Percentiles rank a stretch among this genome's conserved stretches.
Conservation (phyloP, 1,140 invertebrate genomes). For the Tetranychus cinnabarinus region DNA sequence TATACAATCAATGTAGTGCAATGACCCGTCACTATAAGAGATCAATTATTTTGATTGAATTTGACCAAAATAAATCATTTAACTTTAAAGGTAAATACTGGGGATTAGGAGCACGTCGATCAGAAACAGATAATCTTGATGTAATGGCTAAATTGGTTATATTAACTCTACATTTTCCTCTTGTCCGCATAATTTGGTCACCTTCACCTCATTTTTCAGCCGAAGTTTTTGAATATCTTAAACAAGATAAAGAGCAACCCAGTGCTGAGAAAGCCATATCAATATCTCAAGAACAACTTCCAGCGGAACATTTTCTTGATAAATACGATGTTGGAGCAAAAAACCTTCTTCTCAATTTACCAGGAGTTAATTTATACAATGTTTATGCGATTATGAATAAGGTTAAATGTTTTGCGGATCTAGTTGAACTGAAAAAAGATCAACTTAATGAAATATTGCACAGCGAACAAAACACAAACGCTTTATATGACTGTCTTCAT, state of each 20-base stretch:
- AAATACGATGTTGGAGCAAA: conserved; percentile 42
- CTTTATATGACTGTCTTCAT: conserved; percentile 5
- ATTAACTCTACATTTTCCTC: conserved; percentile 82
- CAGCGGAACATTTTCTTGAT: conserved; percentile 22
- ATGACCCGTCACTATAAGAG: conserved; percentile 69
- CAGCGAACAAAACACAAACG: conserved; percentile 2
- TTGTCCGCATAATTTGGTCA: conserved; percentile 77
- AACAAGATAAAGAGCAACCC: conserved; percentile 20
- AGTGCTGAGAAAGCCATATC: conserved; percentile 10
- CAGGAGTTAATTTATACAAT: conserved; percentile 70
- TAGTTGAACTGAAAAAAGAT: conserved; percentile 29
- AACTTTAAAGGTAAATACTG: conserved; percentile 10
- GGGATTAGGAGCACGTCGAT: background rate
- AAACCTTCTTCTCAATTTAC: conserved; percentile 71
- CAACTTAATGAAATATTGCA: conserved; percentile 38
- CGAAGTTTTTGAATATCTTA: conserved; percentile 61
- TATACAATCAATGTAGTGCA: conserved; percentile 77
- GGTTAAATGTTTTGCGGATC: conserved; percentile 31
- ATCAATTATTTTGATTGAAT: conserved; percentile 84
- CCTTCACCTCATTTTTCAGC: conserved; percentile 80
- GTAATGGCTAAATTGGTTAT: conserved; percentile 29
- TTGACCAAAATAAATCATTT: conserved; percentile 80
- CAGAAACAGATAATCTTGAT: conserved; percentile 3
- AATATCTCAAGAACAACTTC: conserved; percentile 19
- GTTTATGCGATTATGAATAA: conserved; percentile 48